Evolutionary conservation across 1,140 invertebrate species (phyloP), one percentile per base, ranked within the genome.

Genomic region (Drosophila triauraria): DNA sequence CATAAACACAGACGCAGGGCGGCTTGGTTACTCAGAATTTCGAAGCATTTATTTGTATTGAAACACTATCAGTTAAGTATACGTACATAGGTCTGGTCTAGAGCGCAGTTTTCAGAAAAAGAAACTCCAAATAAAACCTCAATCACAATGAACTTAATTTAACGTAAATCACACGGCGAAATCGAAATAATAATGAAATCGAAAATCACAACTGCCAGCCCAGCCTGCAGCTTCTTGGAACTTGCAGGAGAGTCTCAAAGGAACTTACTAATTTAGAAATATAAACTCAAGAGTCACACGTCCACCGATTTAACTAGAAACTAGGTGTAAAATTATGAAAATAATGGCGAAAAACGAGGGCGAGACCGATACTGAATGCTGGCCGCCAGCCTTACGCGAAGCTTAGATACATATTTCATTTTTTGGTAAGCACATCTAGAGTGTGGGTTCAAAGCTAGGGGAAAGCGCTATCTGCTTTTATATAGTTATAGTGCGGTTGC

Each of bases 381-480:
- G 58, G 70, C 35, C 53, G 53, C 53, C 35, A 56, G 53, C 69
- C 58, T 70, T 50, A 63, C 35, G 42, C 42, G 54, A 32, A 38
- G 20, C 42, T 70, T 58, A 38, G 27, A 20, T 20, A 23, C 20
- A 54, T 71, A 46, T 78, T 44, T 20, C 58, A 32, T 30, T 58
- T 71, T 76, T 70, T 78, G 64, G 58, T 78, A 78, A 78, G 75
- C 75, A 78, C 65, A 82, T 78, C 43, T 59, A 79, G 72, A 70
- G 23, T 46, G 53, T n/a, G 62, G 48, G 7, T 59, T 47, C 12
- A 53, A 65, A 65, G 51, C 63, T 46, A 54, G 25, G 75, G 23
- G 30, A 40, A 46, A 67, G 50, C 38, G 54, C 42, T 67, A 77
- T 59, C 23, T 51, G 30, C 43, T 61, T 68, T 44, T 78, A 78